Evolutionary conservation across 2,797 vertebrate genomes (phyloP), one percentile per base, ranked within the genome.

Genomic region (Phrynocephalus guinanensis): DNA sequence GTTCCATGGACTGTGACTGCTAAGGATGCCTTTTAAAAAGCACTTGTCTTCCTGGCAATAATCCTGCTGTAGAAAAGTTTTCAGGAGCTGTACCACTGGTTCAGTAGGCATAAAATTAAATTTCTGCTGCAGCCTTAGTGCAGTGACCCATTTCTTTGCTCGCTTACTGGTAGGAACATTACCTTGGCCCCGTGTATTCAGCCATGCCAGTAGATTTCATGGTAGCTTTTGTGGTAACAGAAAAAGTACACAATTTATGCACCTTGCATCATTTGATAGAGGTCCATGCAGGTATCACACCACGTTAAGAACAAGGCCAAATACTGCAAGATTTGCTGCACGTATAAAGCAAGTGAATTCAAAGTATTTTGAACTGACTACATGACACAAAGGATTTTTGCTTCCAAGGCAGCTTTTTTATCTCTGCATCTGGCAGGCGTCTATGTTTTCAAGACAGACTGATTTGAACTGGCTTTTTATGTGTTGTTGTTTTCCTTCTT

Each of bases 161-260:
- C 90, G 85, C 56, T 79, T 81, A 66, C 70, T 79, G 81, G 30
- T 79, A 81, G 90, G 90, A 88, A 88, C 84, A 82, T 92, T 92
- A 56, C 52, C 50, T 91, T 87, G 86, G 60, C 0, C 0, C 38
- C 86, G 30, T 1, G 18, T 56, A 71, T 86, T 71, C 30, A 75
- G 79, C 81, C 38, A 73, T 85, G 83, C 89, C 72, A 15, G 84
- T 8, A 30, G 33, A 56, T n/a, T 33, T 48, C 30, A n/a, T 33
- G 60, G 73, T 22, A 26, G 33, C 56, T 48, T 85, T 72, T 82
- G 38, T 66, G 11, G 26, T 26, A 24, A 3, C 38, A 2, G 48
- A 83, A 56, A 56, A 83, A 33, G 50, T 30, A 38, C 44, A 33
- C 1, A 22, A 52, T 71, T 83, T 50, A 30, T 50, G 15, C 33